A percentile compares a stretch with the other conserved stretches of the same genome.
phyloP scores from a whole-genome alignment of 2,797 vertebrate genomes.

The Alcedo atthis region DNA sequence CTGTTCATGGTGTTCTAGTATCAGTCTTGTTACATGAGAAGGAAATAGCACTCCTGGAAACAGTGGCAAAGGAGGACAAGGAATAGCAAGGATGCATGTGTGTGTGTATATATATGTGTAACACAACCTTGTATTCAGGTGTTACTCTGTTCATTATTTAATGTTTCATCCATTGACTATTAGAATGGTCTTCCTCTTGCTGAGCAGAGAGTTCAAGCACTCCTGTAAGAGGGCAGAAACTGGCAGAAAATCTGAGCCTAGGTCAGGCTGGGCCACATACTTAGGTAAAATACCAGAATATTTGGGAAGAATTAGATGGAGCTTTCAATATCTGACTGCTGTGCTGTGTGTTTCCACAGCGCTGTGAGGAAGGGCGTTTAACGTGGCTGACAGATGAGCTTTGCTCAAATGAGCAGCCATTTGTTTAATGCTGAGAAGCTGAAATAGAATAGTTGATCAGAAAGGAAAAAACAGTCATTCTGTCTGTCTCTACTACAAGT shows the following conservation, averaged over 20 bases:
- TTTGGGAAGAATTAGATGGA: not conserved
- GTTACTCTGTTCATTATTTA: not conserved
- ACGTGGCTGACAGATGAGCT: not conserved
- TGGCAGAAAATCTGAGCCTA: not conserved
- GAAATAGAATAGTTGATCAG: slow-evolving; percentile 15
- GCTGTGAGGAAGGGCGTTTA: not conserved
- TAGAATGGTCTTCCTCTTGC: not conserved
- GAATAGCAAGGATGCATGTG: not conserved
- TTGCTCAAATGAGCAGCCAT: slow-evolving; percentile 19
- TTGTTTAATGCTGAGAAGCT: slow-evolving; percentile 23
- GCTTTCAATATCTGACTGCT: not conserved
- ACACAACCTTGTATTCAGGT: not conserved
- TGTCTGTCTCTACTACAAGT: slow-evolving; percentile 7
- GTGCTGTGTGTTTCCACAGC: not conserved
- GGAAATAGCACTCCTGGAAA: not conserved
- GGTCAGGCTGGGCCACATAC: not conserved
- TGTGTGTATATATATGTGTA: not conserved
- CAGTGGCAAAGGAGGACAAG: not conserved
- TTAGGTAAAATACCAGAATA: not conserved
- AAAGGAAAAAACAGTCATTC: not conserved
- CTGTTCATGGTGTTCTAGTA: not conserved
- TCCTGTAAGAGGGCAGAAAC: not conserved
- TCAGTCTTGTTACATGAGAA: not conserved
- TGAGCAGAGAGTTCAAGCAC: not conserved
- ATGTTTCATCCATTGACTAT: not conserved